Conservation (phyloP, 2,797 vertebrate genomes). For the Falco berigora region DNA sequence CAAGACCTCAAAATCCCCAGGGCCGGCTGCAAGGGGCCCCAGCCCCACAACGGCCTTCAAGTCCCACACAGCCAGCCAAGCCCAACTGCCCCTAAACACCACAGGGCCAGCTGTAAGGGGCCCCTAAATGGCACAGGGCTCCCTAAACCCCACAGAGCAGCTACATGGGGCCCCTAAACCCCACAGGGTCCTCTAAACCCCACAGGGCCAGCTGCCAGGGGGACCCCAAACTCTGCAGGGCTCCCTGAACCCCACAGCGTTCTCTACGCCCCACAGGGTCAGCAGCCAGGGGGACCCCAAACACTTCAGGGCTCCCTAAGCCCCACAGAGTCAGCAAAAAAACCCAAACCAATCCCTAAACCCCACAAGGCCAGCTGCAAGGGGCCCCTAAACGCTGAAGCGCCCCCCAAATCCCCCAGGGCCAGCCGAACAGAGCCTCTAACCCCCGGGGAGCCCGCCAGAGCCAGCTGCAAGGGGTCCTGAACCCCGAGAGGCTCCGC, state of each 20-base stretch:
- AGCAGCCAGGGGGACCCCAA: not conserved
- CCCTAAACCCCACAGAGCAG: not conserved
- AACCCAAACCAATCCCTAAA: too few relatives aligned
- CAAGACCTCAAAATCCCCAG: not conserved
- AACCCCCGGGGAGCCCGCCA: too few relatives aligned
- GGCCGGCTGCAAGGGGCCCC: not conserved
- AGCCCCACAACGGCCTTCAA: too few relatives aligned
- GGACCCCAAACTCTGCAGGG: too few relatives aligned
- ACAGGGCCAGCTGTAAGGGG: rapidly evolving
- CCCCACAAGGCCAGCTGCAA: not conserved
- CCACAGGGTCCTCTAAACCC: not conserved
- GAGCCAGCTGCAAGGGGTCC: too few relatives aligned
- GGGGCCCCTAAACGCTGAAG: too few relatives aligned
- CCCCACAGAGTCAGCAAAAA: too few relatives aligned
- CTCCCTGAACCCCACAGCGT: not conserved
- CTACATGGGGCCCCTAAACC: not conserved
- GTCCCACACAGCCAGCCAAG: too few relatives aligned
- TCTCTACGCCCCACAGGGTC: not conserved
- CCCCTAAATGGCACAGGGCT: too few relatives aligned
- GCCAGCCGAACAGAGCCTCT: too few relatives aligned
- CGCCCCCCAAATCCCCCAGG: not conserved
- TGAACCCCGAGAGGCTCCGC: too few relatives aligned
- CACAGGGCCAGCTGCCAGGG: not conserved
- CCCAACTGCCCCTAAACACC: not conserved
- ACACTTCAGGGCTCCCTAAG: too few relatives aligned